phyloP scores from a whole-genome alignment of 2,888 invertebrate genomes.

The Volucella inanis region DNA sequence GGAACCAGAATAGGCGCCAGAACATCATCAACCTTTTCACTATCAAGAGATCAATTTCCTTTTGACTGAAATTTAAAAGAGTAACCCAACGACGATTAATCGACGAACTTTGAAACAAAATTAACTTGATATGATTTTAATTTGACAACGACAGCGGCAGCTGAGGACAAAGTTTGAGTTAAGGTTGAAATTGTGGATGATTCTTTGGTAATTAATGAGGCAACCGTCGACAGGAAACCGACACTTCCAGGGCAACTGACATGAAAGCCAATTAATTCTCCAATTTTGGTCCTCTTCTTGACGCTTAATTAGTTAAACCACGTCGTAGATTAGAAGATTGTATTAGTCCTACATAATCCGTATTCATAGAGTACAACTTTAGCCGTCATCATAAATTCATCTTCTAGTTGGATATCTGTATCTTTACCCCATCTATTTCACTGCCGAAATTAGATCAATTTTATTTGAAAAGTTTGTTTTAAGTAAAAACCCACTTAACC shows the following conservation, averaged over 20 bases:
- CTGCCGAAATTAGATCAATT: conserved; percentile 62
- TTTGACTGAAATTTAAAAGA: neutral
- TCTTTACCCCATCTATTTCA: neutral
- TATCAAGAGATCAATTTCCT: conserved; percentile 71
- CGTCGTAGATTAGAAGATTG: conserved; percentile 37
- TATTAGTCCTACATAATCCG: conserved; percentile 50
- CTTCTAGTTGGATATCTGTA: conserved; percentile 11
- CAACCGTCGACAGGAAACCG: conserved; percentile 63
- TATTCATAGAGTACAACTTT: conserved; percentile 59
- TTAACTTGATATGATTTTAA: conserved; percentile 71
- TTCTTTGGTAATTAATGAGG: conserved; percentile 28
- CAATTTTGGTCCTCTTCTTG: conserved; percentile 63
- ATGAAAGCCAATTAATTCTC: conserved; percentile 68
- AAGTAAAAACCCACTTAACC: conserved; percentile 70
- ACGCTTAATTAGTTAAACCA: conserved; percentile 55
- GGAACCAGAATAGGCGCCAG: conserved; percentile 51
- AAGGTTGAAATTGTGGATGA: neutral
- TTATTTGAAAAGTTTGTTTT: conserved; percentile 72
- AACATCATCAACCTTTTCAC: conserved; percentile 34
- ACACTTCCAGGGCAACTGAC: conserved; percentile 53
- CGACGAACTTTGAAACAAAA: conserved; percentile 66
- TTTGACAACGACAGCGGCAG: conserved; percentile 65
- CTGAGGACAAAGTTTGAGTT: conserved; percentile 39
- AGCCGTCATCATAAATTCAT: conserved; percentile 45
- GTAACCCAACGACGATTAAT: conserved; percentile 47